A percentile compares a stretch with the other conserved stretches of the same genome.
Evolutionary conservation across 2,797 vertebrate genomes (phyloP).

Genomic region (Lacerta bilineata): DNA sequence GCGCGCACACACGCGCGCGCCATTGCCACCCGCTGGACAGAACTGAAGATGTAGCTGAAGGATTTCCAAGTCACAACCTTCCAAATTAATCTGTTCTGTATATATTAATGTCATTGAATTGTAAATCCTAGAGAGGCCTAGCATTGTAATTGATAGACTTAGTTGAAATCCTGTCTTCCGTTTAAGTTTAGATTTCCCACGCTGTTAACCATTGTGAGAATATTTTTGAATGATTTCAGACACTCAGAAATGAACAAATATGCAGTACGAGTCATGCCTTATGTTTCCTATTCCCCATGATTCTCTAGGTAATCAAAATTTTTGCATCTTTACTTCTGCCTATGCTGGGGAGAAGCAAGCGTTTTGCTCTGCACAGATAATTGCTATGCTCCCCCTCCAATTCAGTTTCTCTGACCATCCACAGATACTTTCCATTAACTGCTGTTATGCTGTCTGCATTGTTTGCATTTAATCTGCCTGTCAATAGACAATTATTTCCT

Average conservation of each 20-base stretch:
- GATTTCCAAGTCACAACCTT: neutral
- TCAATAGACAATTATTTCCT: neutral
- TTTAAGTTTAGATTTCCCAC: neutral
- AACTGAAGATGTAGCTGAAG: fast-evolving
- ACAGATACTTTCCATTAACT: neutral
- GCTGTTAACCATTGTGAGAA: neutral
- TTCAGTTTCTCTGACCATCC: neutral
- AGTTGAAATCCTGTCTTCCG: neutral
- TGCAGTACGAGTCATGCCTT: neutral
- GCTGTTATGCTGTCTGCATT: no score
- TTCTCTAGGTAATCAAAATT: neutral
- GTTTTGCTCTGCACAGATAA: neutral
- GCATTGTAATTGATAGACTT: neutral
- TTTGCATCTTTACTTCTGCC: neutral
- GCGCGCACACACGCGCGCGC: no score
- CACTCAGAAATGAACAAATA: neutral
- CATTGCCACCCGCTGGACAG: conserved; percentile 11
- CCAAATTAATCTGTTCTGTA: neutral
- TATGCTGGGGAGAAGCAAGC: neutral
- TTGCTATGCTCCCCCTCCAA: neutral
- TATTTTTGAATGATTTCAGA: neutral
- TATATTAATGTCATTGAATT: neutral
- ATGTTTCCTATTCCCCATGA: neutral
- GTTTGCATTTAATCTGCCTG: neutral
- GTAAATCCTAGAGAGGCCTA: neutral